phyloP scores from a whole-genome alignment of 2,797 vertebrate genomes.

The Sternotherus odoratus region DNA sequence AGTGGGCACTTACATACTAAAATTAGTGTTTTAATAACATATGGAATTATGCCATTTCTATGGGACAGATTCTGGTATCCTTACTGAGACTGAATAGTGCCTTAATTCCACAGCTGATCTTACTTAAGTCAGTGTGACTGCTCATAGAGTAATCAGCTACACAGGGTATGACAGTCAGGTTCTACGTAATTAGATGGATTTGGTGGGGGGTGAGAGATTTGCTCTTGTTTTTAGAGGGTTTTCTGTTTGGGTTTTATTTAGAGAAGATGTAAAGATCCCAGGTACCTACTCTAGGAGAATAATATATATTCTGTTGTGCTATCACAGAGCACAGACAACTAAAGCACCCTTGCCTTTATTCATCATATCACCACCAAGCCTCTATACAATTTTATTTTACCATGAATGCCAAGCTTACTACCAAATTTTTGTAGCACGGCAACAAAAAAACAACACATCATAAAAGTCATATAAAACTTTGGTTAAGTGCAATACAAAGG shows the following conservation, averaged over 20 bases:
- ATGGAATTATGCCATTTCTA: background rate
- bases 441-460: constrained; percentile 61
- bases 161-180: background rate
- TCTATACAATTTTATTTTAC: constrained; percentile 78
- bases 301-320: background rate
- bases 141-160: background rate
- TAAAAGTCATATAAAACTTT: constrained; percentile 49
- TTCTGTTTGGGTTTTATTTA: background rate
- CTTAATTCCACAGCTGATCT: background rate
- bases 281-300: background rate
- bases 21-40: background rate
- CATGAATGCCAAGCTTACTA: constrained; percentile 76
- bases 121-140: background rate
- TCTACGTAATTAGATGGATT: background rate
- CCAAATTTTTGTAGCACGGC: constrained; percentile 58
- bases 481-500: constrained; percentile 61
- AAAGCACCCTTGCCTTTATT: background rate
- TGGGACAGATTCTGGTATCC: background rate
- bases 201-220: background rate
- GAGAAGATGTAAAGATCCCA: background rate
- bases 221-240: background rate
- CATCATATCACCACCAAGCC: constrained; percentile 18
- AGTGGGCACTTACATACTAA: no score
- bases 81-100: background rate
- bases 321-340: background rate